Conservation (phyloP, 92 coral and sea anemone species). For the Diadumene lineata region DNA sequence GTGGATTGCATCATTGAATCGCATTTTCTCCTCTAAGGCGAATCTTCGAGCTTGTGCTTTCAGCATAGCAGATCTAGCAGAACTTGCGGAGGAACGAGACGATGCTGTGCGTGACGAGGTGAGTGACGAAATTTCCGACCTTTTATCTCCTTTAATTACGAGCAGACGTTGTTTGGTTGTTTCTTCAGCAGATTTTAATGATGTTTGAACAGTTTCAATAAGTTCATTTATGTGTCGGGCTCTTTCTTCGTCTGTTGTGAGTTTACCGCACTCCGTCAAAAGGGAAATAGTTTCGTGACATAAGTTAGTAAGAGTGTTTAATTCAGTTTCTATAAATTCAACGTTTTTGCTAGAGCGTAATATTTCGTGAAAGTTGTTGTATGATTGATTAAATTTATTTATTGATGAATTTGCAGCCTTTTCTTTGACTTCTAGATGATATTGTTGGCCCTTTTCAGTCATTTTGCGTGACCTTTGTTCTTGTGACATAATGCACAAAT, state of each 20-base stretch:
- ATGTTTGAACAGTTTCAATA: background rate
- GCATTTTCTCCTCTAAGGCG: conserved; percentile 1
- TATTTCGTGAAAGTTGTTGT: conserved; percentile 8
- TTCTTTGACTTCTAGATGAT: conserved; percentile 9
- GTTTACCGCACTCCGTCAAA: background rate
- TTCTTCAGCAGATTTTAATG: no score
- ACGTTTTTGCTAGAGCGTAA: background rate
- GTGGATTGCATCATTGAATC: conserved; percentile 2
- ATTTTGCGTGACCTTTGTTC: no score
- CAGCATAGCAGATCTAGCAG: conserved; percentile 10
- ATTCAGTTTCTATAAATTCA: background rate
- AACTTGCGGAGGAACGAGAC: conserved; percentile 1
- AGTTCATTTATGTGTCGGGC: conserved; percentile 5
- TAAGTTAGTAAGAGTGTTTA: conserved; percentile 4
- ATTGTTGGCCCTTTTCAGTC: no score
- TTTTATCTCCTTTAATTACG: conserved; percentile 1
- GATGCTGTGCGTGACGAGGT: conserved; percentile 12
- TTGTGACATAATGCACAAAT: background rate
- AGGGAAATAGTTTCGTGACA: conserved; percentile 5
- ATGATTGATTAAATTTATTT: background rate
- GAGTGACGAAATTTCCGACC: background rate
- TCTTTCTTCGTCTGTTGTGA: conserved; percentile 3
- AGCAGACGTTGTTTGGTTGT: conserved; percentile 4
- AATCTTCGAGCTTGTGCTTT: conserved; percentile 16
- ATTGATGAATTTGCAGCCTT: conserved; percentile 13